Conservation (phyloP, 2,888 invertebrate genomes). For the Drosophila crucigera region DNA sequence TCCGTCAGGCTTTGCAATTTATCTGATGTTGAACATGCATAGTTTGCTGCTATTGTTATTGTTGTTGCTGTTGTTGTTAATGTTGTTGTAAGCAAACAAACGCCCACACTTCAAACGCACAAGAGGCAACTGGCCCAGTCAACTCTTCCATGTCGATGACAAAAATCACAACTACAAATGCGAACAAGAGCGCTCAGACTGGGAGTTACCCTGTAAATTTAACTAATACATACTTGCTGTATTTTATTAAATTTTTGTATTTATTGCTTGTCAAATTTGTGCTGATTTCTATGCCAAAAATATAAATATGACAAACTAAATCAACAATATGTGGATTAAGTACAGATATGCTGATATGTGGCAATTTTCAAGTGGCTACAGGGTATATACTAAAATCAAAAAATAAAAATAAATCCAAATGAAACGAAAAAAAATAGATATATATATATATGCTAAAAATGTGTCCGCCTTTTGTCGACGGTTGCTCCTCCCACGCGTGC, state of each 20-base stretch:
- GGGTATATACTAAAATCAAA: slow-evolving; percentile 5
- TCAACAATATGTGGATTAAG: neutral
- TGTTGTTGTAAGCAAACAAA: slow-evolving; percentile 70
- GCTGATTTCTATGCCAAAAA: neutral
- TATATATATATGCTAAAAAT: slow-evolving; percentile 61
- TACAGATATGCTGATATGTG: neutral
- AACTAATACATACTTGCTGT: rapidly evolving
- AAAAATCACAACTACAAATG: slow-evolving; percentile 50
- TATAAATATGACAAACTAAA: neutral
- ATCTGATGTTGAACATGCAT: slow-evolving; percentile 82
- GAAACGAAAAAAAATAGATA: slow-evolving; percentile 7
- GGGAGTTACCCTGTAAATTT: neutral
- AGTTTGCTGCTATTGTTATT: slow-evolving; percentile 35
- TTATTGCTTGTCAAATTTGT: neutral
- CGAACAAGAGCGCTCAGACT: neutral
- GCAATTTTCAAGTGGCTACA: neutral
- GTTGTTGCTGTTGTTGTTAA: slow-evolving; percentile 25
- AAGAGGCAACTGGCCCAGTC: slow-evolving; percentile 45
- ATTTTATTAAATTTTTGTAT: neutral
- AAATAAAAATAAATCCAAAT: slow-evolving; percentile 28
- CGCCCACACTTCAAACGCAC: slow-evolving; percentile 71
- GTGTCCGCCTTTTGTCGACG: slow-evolving; percentile 76
- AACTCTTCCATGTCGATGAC: slow-evolving; percentile 79
- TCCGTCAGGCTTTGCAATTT: slow-evolving; percentile 70
- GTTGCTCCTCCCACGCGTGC: slow-evolving; percentile 70